Evolutionary conservation across 2,888 invertebrate species (phyloP), one percentile per base, ranked within the genome.

Genomic region (Drosophila kambysellisi): DNA sequence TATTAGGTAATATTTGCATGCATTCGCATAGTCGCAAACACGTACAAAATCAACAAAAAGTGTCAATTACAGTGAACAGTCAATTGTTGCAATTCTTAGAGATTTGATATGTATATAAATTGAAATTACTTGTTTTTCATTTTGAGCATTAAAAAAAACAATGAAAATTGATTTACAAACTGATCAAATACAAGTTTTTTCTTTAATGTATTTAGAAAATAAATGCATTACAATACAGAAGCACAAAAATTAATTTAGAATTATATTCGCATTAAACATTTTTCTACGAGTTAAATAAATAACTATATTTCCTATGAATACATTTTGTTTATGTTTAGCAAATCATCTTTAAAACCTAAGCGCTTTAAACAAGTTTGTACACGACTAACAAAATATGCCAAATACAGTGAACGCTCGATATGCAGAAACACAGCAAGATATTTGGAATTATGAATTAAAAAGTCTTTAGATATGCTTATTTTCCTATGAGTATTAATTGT

Each of bases 1-100:
- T 52, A 70, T 62, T 76, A 48, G 51, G 68, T 68, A 74, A 83
- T 67, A 71, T 74, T 84, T 65, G 79, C 63, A 53, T 62, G 67
- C 56, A 67, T 8, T 64, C 39, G 64, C 63, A 76, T 59, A 61
- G 52, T 56, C 60, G 65, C n/a, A 64, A 0, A 25, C 30, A 39
- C 15, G 30, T 50, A 56, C 39, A 43, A 69, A 57, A 30, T 33
- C 57, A 48, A 64, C 33, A 37, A 17, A 61, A 59, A n/a, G 25
- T 25, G 32, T 1, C 30, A 50, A 62, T 8, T 56, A 30, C 41
- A 57, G 56, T 20, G 20, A n/a, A 9, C 9, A 4, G 6, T 32
- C n/a, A n/a, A 17, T 12, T 12, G 7, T n/a, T 37, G 6, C 4
- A 29, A 29, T 29, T 29, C 5, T 17, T 4, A 25, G 1, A 5